Percentiles rank a stretch among this genome's conserved stretches.
Evolutionary conservation across 2,113 vertebrate species (phyloP).

Genomic region (Motacilla alba): DNA sequence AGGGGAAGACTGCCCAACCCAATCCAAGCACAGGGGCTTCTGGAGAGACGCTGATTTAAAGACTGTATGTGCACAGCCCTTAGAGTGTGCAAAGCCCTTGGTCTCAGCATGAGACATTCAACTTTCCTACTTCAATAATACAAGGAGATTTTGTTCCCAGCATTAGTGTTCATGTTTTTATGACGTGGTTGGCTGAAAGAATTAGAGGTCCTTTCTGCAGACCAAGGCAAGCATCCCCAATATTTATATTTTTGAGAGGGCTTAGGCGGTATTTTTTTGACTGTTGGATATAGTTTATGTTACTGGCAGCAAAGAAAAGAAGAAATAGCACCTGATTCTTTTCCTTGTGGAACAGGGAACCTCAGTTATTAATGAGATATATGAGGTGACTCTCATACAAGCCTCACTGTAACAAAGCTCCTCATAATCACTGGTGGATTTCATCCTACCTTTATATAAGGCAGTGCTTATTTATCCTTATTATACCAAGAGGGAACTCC

Average conservation of each 20-base stretch:
- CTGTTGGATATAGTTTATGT: neutral
- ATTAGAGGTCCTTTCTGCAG: neutral
- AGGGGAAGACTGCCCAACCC: neutral
- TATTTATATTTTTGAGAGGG: neutral
- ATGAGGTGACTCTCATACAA: neutral
- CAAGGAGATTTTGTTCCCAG: neutral
- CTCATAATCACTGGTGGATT: neutral
- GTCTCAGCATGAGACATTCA: neutral
- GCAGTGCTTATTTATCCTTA: neutral
- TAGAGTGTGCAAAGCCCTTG: neutral
- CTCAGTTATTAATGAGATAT: neutral
- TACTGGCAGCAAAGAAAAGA: neutral
- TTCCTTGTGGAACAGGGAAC: neutral
- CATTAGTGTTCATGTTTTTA: neutral
- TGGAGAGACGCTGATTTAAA: neutral
- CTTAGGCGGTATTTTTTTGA: neutral
- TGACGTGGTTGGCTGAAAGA: neutral
- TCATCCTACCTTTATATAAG: neutral
- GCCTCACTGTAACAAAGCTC: neutral
- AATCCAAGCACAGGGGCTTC: neutral
- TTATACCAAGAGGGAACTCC: neutral
- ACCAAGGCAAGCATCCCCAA: neutral
- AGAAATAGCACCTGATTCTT: conserved; percentile 21
- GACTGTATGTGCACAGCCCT: neutral
- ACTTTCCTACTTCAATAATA: neutral